Conservation (phyloP, 2,888 invertebrate species). For the Masnerella sp. region DNA sequence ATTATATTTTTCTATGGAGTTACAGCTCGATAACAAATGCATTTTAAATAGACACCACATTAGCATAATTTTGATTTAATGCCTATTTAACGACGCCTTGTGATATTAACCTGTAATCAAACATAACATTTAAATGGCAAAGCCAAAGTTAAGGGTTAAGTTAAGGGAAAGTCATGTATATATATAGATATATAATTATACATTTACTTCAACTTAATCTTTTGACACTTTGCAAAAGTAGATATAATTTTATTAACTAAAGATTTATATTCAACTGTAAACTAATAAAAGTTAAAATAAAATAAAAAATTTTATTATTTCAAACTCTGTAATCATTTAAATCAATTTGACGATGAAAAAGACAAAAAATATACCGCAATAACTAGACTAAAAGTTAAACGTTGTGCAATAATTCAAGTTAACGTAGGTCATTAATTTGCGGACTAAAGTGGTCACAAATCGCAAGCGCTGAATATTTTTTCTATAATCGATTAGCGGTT, state of each 20-base stretch:
- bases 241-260: too few species aligned
- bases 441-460: too few species aligned
- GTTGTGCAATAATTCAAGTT: constrained; percentile 22
- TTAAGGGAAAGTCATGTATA: neutral
- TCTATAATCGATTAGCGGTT: neutral
- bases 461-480: neutral
- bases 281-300: too few species aligned
- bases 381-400: constrained; percentile 16
- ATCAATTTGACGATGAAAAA: neutral
- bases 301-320: too few species aligned
- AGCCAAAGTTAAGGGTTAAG: neutral
- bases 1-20: neutral
- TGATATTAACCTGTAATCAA: neutral
- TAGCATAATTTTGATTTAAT: constrained; percentile 27
- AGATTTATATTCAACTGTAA: too few species aligned
- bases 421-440: constrained; percentile 19
- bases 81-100: constrained; percentile 2
- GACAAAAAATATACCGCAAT: constrained; percentile 12
- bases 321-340: too few species aligned
- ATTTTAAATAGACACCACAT: neutral
- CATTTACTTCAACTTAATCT: too few species aligned
- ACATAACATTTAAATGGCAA: neutral
- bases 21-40: constrained; percentile 1
- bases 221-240: too few species aligned
- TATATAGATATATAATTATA: too few species aligned